Evolutionary conservation across 2,113 vertebrate species (phyloP), one percentile per base, ranked within the genome.

Genomic region (Passer montanus): DNA sequence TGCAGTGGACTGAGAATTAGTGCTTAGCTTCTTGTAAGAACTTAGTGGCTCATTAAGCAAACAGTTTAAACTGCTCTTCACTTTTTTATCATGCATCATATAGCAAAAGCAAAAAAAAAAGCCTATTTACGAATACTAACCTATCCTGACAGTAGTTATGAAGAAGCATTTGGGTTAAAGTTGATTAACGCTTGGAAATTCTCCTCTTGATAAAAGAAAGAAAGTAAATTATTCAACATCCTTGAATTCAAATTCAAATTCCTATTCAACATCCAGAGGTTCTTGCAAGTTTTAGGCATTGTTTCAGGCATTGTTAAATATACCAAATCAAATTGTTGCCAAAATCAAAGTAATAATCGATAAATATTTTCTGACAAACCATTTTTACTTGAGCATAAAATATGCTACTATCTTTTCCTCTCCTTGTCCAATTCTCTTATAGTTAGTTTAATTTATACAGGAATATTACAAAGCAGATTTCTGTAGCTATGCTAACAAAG

Each of bases 401-500:
- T 94, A 89, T 18, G 18, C 39, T 89, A 68, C 94, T 96, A 49
- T 95, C 26, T 95, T 95, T 97, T 93, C 68, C 73, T 94, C 74
- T 97, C 64, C 84, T 97, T 88, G 73, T 64, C 92, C 96, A 97
- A 96, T 97, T 98, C 91, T 93, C 55, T 90, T 94, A 58, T 47
- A 97, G 44, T 87, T 97, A 74, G 31, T 60, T 93, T 93, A 97
- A 96, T 97, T 97, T 98, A 95, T 93, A 97, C 55, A 93, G 81
- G 78, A 98, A 96, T 97, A 95, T 89, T 96, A 93, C 93, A 94
- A 83, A 30, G 4, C 75, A 94, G 78, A 96, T 97, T 98, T 97
- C 83, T 93, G 75, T 94, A 83, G 70, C 96, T 98, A 82, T 97
- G 95, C 93, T 98, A 98, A 98, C 96, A 98, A 96, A 98, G 96